phyloP scores from a whole-genome alignment of 2,888 invertebrate genomes.

The Pogonocherus hispidulus region DNA sequence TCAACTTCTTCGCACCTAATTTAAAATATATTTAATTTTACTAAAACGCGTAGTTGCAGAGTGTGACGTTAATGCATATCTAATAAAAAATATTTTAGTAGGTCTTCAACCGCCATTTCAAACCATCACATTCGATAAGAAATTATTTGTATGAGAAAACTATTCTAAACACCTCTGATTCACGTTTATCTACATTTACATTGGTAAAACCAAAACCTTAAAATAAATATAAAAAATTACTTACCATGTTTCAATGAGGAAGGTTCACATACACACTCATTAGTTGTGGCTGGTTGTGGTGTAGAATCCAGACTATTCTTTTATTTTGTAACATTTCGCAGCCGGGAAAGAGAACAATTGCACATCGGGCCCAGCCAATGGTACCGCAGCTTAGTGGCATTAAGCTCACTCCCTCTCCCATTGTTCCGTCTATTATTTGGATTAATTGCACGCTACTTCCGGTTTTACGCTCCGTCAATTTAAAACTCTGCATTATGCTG shows the following conservation, averaged over 20 bases:
- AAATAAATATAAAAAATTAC: conserved; percentile 13
- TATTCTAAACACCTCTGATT: too few species aligned
- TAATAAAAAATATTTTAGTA: too few species aligned
- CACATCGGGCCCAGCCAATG: conserved; percentile 51
- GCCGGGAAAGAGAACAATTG: conserved; percentile 55
- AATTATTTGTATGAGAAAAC: too few species aligned
- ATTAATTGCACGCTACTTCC: conserved; percentile 63
- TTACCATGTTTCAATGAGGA: conserved; percentile 33
- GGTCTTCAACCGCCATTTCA: too few species aligned
- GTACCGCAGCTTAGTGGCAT: conserved; percentile 36
- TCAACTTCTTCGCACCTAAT: too few species aligned
- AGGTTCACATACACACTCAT: conserved; percentile 38
- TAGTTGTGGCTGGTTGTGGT: conserved; percentile 9
- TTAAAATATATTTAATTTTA: too few species aligned
- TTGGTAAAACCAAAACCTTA: not conserved
- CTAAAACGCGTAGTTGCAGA: too few species aligned
- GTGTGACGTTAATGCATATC: too few species aligned
- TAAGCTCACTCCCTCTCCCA: conserved; percentile 48
- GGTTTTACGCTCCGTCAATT: conserved; percentile 57
- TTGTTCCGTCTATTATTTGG: conserved; percentile 61
- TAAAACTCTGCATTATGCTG: conserved; percentile 38
- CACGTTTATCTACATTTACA: too few species aligned
- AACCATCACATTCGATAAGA: too few species aligned
- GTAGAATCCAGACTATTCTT: conserved; percentile 48
- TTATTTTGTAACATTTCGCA: conserved; percentile 53